A percentile compares a stretch with the other conserved stretches of the same genome.
Conservation (phyloP, 2,888 invertebrate genomes). For the Eudemis profundana region DNA sequence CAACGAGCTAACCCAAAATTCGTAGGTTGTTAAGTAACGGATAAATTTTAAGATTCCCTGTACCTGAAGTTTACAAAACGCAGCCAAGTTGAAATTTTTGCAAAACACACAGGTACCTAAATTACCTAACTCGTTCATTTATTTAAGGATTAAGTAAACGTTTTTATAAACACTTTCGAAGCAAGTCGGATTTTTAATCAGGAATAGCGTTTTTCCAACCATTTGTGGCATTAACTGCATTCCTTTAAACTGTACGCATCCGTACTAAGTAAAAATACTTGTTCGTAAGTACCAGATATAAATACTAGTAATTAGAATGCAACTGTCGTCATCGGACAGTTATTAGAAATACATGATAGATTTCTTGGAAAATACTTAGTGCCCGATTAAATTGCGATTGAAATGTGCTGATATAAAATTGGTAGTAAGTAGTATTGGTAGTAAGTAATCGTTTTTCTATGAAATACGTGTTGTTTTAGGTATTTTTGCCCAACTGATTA, state of each 20-base stretch:
- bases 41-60: no score
- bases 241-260: constrained; percentile 4
- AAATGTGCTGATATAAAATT: no score
- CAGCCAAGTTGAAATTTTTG: no score
- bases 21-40: no score
- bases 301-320: neutral
- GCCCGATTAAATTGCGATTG: neutral
- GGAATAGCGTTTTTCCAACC: constrained; percentile 19
- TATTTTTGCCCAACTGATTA: no score
- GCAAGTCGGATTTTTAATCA: constrained; percentile 13
- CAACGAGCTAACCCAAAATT: no score
- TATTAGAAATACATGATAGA: neutral
- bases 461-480: neutral
- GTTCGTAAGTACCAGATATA: neutral
- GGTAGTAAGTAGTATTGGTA: no score
- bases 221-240: constrained; percentile 17
- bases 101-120: neutral
- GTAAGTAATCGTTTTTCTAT: neutral
- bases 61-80: no score
- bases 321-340: no score
- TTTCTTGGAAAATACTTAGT: neutral
- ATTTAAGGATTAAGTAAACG: constrained; percentile 2
- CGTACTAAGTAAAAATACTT: constrained; percentile 37
- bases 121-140: neutral
- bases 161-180: constrained; percentile 7